Percentiles rank a stretch among this genome's conserved stretches.
phyloP scores from a whole-genome alignment of 64 coral and sea anemone species.

The Montipora capricornis region DNA sequence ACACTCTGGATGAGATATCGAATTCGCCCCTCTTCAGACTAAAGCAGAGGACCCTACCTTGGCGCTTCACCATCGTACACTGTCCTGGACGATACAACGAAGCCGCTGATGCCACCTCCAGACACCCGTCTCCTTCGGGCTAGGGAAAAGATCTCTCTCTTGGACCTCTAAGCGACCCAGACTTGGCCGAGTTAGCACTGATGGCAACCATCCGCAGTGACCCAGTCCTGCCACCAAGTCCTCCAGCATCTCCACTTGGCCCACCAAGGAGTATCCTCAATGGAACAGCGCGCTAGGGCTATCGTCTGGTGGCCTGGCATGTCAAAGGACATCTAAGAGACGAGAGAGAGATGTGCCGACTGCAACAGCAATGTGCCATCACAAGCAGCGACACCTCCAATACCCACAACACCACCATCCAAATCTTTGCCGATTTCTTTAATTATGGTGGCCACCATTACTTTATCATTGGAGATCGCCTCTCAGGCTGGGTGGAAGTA shows the following conservation, averaged over 20 bases:
- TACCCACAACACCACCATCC: background rate
- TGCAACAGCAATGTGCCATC: constrained; percentile 40
- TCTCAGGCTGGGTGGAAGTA: no score
- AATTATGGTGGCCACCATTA: no score
- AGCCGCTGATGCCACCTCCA: constrained; percentile 22
- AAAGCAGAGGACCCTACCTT: background rate
- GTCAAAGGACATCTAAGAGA: constrained; percentile 18
- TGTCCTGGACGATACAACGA: background rate
- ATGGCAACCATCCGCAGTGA: no score
- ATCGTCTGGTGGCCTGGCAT: constrained; percentile 54
- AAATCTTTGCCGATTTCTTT: no score
- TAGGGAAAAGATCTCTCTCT: background rate
- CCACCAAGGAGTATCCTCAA: constrained; percentile 29
- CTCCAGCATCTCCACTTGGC: constrained; percentile 28
- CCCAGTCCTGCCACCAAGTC: background rate
- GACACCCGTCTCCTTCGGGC: constrained; percentile 16
- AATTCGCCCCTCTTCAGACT: constrained; percentile 49
- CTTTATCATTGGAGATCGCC: no score
- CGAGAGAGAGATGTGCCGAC: constrained; percentile 27
- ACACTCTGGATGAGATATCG: constrained; percentile 39
- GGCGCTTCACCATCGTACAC: constrained; percentile 26
- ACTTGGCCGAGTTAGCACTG: no score
- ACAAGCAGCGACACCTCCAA: background rate
- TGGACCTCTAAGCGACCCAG: background rate
- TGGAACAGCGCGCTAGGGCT: constrained; percentile 57